phyloP scores from a whole-genome alignment of 2,113 vertebrate genomes.

The Tapirus terrestris region DNA sequence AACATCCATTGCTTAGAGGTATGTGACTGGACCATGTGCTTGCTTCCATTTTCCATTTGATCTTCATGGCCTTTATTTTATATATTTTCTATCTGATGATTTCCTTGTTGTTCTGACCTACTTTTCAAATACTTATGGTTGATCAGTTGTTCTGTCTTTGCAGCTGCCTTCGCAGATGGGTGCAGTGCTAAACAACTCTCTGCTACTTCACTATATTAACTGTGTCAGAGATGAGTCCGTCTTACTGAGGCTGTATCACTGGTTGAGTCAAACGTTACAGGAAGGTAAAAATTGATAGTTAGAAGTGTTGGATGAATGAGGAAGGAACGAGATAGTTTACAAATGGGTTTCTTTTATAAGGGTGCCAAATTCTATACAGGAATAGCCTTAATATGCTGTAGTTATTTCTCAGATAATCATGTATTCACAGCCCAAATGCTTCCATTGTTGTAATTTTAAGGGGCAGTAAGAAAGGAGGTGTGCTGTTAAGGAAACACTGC shows the following conservation, averaged over 20 bases:
- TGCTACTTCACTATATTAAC: slow-evolving; percentile 94
- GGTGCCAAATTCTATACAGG: slow-evolving; percentile 21
- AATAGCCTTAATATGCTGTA: neutral
- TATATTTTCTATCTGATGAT: slow-evolving; percentile 40
- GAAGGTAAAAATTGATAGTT: slow-evolving; percentile 89
- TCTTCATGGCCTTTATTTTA: slow-evolving; percentile 10
- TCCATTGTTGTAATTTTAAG: slow-evolving; percentile 51
- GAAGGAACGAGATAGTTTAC: neutral
- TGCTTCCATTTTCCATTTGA: slow-evolving; percentile 12
- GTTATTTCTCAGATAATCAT: slow-evolving; percentile 45
- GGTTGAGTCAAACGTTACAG: slow-evolving; percentile 93
- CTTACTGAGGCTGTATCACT: slow-evolving; percentile 93
- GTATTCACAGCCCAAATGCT: slow-evolving; percentile 7
- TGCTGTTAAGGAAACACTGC: slow-evolving; percentile 13
- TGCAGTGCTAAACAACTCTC: slow-evolving; percentile 91
- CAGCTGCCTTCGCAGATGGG: slow-evolving; percentile 97
- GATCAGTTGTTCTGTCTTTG: slow-evolving; percentile 48
- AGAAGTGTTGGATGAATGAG: slow-evolving; percentile 10
- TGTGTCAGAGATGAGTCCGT: slow-evolving; percentile 93
- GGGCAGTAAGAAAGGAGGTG: neutral
- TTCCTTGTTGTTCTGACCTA: neutral
- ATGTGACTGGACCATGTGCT: slow-evolving; percentile 67
- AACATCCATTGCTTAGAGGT: slow-evolving; percentile 94
- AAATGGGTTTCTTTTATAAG: slow-evolving; percentile 38
- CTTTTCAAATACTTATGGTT: slow-evolving; percentile 40